These are phyloP conservation scores for Tipula vernalis DNA, from an alignment of 2,888 invertebrate genomes.

Conservation along the genomic window DNA sequence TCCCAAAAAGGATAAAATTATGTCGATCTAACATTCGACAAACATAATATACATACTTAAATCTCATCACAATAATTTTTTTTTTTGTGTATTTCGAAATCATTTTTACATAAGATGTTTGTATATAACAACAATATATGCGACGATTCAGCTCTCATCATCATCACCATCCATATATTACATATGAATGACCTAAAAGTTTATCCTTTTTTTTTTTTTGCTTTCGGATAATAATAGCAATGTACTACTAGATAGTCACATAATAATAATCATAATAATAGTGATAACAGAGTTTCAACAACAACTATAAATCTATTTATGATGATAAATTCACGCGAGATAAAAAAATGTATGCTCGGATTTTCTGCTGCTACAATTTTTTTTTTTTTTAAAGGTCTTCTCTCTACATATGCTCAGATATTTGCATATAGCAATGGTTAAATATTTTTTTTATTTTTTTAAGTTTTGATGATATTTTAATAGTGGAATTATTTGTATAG, in stretches of 20 bases:
- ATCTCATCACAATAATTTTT: background rate
- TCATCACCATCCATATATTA: background rate
- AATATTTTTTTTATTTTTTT: background rate
- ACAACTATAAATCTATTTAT: background rate
- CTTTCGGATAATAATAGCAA: background rate
- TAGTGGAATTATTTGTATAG: background rate
- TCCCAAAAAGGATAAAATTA: background rate
- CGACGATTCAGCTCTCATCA: background rate
- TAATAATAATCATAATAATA: background rate
- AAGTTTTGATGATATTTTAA: background rate
- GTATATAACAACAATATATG: background rate
- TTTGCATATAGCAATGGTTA: background rate
- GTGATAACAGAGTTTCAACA: background rate
- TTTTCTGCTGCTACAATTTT: background rate
- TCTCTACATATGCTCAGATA: background rate
- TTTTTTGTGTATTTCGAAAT: background rate
- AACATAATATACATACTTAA: background rate
- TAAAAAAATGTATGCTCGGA: background rate
- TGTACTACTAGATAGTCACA: background rate
- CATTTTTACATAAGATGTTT: background rate
- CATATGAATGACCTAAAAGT: background rate
- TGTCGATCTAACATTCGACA: background rate
- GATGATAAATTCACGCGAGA: conserved; percentile 4
- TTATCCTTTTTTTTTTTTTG: background rate
- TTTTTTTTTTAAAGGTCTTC: background rate